Percentiles rank a stretch among this genome's conserved stretches.
Conservation (phyloP, 2,113 vertebrate species). For the Lophura nycthemera region DNA sequence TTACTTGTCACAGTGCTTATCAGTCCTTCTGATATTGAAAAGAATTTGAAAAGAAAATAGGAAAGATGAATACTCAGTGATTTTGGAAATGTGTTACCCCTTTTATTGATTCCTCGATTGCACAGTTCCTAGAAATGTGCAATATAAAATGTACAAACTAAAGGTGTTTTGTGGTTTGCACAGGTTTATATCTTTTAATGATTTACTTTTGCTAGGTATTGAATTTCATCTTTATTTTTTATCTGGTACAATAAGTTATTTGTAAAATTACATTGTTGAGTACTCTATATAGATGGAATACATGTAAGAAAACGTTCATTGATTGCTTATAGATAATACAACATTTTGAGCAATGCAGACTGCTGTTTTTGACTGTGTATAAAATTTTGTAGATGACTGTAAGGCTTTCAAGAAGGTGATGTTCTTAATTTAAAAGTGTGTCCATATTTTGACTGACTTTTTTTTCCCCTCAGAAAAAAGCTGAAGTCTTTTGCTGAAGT, state of each 20-base stretch:
- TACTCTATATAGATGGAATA: background rate
- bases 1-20: background rate
- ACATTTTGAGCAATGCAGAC: background rate
- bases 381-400: background rate
- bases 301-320: background rate
- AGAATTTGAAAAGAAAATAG: background rate
- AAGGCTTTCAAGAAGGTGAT: background rate
- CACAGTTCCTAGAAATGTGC: background rate
- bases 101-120: background rate
- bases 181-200: background rate
- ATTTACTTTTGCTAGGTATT: background rate
- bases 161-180: too few relatives aligned
- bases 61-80: background rate
- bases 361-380: background rate
- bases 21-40: background rate
- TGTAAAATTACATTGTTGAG: background rate
- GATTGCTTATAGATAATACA: background rate
- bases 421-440: background rate
- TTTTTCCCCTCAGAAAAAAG: slow-evolving; percentile 60
- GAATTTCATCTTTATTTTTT: background rate
- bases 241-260: background rate
- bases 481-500: slow-evolving; percentile 72
- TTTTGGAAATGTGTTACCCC: background rate
- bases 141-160: too few relatives aligned
- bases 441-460: background rate